These are phyloP conservation scores for Drosophila koepferae DNA, from an alignment of 2,888 invertebrate genomes.

Conservation along the genomic window DNA sequence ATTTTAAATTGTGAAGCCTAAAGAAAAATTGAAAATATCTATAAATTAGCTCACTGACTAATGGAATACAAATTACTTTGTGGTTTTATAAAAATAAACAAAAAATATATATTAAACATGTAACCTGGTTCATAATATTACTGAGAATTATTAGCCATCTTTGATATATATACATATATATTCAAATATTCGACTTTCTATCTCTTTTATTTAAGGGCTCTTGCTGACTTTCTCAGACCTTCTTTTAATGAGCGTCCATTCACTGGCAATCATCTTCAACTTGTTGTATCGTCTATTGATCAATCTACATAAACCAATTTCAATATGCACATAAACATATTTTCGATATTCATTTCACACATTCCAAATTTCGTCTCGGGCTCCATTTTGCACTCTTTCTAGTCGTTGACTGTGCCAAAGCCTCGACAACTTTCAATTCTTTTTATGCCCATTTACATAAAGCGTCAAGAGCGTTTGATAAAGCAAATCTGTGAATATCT, in stretches of 20 bases:
- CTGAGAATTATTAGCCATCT: neutral
- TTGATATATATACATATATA: neutral
- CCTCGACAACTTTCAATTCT: constrained; percentile 63
- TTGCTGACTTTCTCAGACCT: neutral
- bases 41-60: neutral
- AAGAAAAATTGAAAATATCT: neutral
- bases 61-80: neutral
- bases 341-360: constrained; percentile 32
- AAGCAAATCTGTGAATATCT: neutral
- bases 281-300: constrained; percentile 15
- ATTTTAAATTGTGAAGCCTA: neutral
- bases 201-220: neutral
- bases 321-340: constrained; percentile 37
- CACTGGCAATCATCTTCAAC: constrained; percentile 17
- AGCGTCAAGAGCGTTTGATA: constrained; percentile 13
- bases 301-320: constrained; percentile 23
- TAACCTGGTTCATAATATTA: neutral
- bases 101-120: too few relatives aligned
- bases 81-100: too few relatives aligned
- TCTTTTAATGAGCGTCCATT: constrained; percentile 31
- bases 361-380: constrained; percentile 23
- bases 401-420: constrained; percentile 58
- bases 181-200: constrained; percentile 16
- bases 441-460: constrained; percentile 39
- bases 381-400: constrained; percentile 33